Base-by-base conservation (phyloP, 1,140 invertebrate species). In the Zaprionus africanus region DNA sequence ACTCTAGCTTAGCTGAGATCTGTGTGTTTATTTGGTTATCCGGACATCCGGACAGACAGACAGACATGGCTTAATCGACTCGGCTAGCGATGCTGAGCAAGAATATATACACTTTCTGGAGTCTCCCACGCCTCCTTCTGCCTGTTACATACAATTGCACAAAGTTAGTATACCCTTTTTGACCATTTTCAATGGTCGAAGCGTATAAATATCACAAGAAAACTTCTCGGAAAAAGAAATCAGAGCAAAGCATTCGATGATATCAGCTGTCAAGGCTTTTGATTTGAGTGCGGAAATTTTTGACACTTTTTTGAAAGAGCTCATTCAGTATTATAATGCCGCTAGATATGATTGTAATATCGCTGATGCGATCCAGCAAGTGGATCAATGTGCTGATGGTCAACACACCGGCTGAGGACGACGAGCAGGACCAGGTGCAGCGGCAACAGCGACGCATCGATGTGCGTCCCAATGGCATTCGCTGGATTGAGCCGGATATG, bases 321-420 rank as follows among this genome's bases (percentile, higher is more conserved):
- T 28, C 5, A 28, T 41, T 56, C 15, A 19, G n/a, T 28, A 31
- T 43, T 6, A 46, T 1, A 22, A 84, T 85, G 82, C 75, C 82
- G 5, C 13, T 81, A 24, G 70, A 84, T 41, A 62, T 78, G 24
- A 62, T 85, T 7, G 11, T 82, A 1, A 69, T 79, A 11, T 66
- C 60, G 17, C 51, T 65, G 28, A 6, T 63, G 17, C 67, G 60
- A 9, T 17, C 13, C 6, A 24, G 26, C 31, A 75, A 56, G 24
- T 71, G 49, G 46, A 54, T 79, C 2, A 85, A 64, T 26, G 63
- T 85, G 22, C n/a, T 81, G 9, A 60, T 84, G 43, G n/a, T 81
- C 1, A 72, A 83, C 24, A 81, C 81, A 2, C 31, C 63, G 19
- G 54, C 76, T 5, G 43, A 76, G 6, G 36, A 56, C 13, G 24